Base-by-base conservation (phyloP, 2,113 vertebrate species). In the Tetraodon nigroviridis region DNA sequence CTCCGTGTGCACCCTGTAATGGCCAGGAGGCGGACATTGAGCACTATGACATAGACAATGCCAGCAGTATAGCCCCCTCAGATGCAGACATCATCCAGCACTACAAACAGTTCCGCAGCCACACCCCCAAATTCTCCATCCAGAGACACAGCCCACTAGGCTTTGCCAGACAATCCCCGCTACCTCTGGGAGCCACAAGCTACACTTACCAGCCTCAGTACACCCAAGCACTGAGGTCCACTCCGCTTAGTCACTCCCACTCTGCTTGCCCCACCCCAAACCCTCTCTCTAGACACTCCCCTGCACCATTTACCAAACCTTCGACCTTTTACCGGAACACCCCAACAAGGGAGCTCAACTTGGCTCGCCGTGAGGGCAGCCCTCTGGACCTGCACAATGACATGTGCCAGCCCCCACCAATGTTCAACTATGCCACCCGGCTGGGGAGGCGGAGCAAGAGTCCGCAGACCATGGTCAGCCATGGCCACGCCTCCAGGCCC, bases 1-100 rank as follows among this genome's bases (percentile, higher is more conserved):
- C 96, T 0, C 94, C 94, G 11, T 91, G 95, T 37, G 94, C 93
- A 0, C 93, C 94, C 19, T 90, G 90, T 46, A 79, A 61, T 0
- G 87, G 68, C 0, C 93, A 93, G 0, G 94, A 95, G 72, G 84
- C 92, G 0, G 95, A 98, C 57, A 94, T 95, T 0, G 97, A 99
- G 68, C 97, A 98, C 83, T 99, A 99, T 0, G 97, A 99, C 81
- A 98, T 99, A 0, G 96, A 99, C 83, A 98, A 98, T 0, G 97
- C 97, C 74, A 99, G 97, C 88, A 99, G 96, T 76, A 99, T 99
- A 0, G 97, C 97, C 0, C 97, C 97, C 0, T 99, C 97, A 0
- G 97, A 99, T 0, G 97, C 97, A 0, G 97, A 99, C 82, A 95
- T 99, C 80, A 91, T 99, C 69, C 96, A 98, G 72, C 97, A 99